These are phyloP conservation scores for Drosophila kokeensis DNA, from an alignment of 2,888 invertebrate species.

Conservation along the genomic window DNA sequence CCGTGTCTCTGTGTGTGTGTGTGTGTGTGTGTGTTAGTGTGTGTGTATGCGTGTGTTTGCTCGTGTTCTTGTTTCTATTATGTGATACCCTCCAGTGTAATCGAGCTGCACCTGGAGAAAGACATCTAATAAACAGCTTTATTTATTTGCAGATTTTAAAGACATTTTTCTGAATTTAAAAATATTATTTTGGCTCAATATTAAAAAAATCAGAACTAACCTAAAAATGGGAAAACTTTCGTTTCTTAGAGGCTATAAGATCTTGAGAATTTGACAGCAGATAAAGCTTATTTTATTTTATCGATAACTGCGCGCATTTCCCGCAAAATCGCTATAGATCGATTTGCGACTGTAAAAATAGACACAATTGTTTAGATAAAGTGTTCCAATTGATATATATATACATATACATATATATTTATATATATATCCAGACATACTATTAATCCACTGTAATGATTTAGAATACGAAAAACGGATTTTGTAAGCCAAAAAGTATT, in stretches of 20 bases:
- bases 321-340: fast-evolving
- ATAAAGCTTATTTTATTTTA: neutral
- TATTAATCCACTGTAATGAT: fast-evolving
- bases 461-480: neutral
- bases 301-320: neutral
- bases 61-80: conserved; percentile 49
- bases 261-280: neutral
- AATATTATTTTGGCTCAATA: neutral
- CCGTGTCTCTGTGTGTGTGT: neutral
- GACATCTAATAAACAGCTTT: neutral
- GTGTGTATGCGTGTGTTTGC: too few species aligned
- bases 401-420: too few species aligned
- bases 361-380: neutral
- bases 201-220: neutral
- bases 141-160: neutral
- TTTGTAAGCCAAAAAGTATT: neutral
- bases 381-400: too few species aligned
- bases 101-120: conserved; percentile 1
- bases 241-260: neutral
- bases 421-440: neutral
- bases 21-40: neutral
- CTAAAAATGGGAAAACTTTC: fast-evolving
- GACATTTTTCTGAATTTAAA: neutral
- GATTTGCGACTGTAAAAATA: neutral
- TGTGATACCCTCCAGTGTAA: conserved; percentile 8